phyloP scores from a whole-genome alignment of 2,888 invertebrate species.

The Noctua pronuba region DNA sequence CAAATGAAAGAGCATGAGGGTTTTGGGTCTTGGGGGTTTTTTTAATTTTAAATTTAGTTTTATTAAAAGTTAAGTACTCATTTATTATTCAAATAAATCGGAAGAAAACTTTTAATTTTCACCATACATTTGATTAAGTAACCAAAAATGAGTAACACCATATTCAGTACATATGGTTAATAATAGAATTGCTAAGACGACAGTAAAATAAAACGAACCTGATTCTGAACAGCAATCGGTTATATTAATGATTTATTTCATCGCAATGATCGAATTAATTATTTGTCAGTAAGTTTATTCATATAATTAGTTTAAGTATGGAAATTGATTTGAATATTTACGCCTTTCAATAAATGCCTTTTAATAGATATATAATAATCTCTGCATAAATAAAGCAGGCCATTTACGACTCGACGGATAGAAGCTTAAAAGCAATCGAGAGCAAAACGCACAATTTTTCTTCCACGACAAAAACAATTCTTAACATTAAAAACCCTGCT shows the following conservation, averaged over 20 bases:
- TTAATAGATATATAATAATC: neutral
- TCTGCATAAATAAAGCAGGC: neutral
- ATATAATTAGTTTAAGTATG: neutral
- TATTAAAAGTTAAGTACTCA: no score
- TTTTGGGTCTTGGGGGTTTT: no score
- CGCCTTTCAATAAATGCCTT: neutral
- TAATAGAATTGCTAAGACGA: neutral
- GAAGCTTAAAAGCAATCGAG: neutral
- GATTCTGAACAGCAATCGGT: neutral
- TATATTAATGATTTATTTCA: conserved; percentile 1
- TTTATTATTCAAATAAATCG: neutral
- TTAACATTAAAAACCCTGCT: neutral
- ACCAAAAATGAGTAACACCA: neutral
- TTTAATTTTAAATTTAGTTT: no score
- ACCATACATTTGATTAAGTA: neutral
- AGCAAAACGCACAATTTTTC: neutral
- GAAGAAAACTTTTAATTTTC: neutral
- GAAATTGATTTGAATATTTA: conserved; percentile 7
- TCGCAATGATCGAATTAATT: neutral
- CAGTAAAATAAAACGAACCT: neutral
- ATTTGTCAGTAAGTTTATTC: neutral
- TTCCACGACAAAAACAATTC: neutral
- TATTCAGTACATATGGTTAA: neutral
- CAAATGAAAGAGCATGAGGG: no score
- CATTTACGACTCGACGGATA: neutral